These are phyloP conservation scores for Cynopterus sphinx DNA, from an alignment of 2,797 vertebrate species.

Conservation along the genomic window DNA sequence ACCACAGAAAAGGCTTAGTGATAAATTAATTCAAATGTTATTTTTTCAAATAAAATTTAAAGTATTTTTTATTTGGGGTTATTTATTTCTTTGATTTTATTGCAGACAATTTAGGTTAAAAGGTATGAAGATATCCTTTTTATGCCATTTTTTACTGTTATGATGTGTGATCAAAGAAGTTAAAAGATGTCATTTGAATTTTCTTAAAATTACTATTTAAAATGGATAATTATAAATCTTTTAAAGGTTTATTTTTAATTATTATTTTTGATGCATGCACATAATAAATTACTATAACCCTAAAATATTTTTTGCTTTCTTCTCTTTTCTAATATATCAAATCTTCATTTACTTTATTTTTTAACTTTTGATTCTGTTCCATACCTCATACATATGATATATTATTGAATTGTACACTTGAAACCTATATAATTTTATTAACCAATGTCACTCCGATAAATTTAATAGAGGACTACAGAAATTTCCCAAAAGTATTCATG, in stretches of 20 bases:
- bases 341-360: not conserved
- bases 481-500: not conserved
- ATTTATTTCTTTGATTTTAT: not conserved
- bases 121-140: not conserved
- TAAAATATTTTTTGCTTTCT: not conserved
- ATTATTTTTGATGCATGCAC: not conserved
- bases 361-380: not conserved
- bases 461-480: not conserved
- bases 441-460: too few species aligned
- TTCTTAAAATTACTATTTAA: slow-evolving; percentile 34
- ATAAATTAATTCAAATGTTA: not conserved
- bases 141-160: not conserved
- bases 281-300: not conserved
- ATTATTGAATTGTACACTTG: too few species aligned
- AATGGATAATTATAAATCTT: not conserved
- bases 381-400: not conserved
- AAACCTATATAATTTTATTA: too few species aligned
- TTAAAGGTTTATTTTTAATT: not conserved
- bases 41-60: not conserved
- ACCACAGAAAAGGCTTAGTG: not conserved
- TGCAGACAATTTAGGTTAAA: slow-evolving; percentile 10
- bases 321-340: not conserved
- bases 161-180: not conserved
- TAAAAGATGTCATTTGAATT: not conserved
- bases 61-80: not conserved